A percentile compares a stretch with the other conserved stretches of the same genome.
Conservation (phyloP, 2,797 vertebrate genomes). For the Phoxinus dragarum region DNA sequence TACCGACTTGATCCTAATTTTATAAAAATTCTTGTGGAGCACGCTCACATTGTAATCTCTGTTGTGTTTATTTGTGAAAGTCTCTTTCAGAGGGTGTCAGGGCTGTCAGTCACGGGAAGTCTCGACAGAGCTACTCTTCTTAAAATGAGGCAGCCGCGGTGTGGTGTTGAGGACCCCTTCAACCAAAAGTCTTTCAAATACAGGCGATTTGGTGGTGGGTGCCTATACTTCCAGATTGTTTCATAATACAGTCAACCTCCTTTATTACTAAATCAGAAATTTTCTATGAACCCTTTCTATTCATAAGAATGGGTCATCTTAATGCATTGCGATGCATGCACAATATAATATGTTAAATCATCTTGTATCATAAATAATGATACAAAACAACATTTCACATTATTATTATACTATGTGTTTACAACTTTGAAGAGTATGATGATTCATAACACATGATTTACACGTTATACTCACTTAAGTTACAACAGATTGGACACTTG, state of each 20-base stretch:
- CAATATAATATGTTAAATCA: neutral
- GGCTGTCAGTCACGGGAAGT: constrained; percentile 80
- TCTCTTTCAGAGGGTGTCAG: constrained; percentile 83
- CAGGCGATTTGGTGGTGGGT: constrained; percentile 82
- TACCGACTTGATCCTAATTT: neutral
- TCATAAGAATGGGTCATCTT: neutral
- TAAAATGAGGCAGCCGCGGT: constrained; percentile 86
- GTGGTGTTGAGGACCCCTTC: constrained; percentile 88
- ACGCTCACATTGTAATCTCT: neutral
- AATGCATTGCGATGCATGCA: neutral
- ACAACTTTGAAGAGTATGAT: too few relatives aligned
- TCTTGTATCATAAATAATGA: too few relatives aligned
- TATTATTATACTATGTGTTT: too few relatives aligned
- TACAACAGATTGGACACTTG: too few relatives aligned
- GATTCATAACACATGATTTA: too few relatives aligned
- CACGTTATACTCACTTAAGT: too few relatives aligned
- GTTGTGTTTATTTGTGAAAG: constrained; percentile 65
- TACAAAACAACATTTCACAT: too few relatives aligned
- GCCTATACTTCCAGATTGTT: constrained; percentile 45
- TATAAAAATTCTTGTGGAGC: neutral
- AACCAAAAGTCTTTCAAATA: constrained; percentile 84
- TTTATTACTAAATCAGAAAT: neutral
- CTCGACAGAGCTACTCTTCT: constrained; percentile 79
- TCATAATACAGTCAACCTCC: neutral
- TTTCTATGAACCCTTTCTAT: neutral